Base-by-base conservation (phyloP, 2,888 invertebrate genomes). In the Saturnia japonica region DNA sequence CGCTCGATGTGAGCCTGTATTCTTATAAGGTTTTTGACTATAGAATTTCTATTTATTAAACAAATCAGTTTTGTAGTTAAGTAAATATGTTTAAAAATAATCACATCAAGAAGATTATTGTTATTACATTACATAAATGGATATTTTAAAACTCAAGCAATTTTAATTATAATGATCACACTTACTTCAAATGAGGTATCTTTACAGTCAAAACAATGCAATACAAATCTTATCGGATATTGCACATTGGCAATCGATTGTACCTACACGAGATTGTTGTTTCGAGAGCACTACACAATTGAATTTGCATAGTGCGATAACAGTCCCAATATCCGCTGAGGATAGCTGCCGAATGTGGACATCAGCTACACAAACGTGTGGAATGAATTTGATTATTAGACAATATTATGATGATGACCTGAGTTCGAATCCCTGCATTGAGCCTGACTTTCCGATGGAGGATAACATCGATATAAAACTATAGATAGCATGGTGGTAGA, bases 291-390 rank as follows among this genome's bases (percentile, higher is more conserved):
- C 76, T 81, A 80, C 72, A 79, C 86, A 83, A 86, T 89, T 85
- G 81, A 85, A 89, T 89, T 89, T 88, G 86, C 88, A 89, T 88
- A 86, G 73, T 72, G 75, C 82, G 82, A 85, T 87, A 85, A 80
- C 82, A 79, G 79, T 80, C 78, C 80, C 83, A 84, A 85, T 87
- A 85, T 80, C 82, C 82, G 78, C 74, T 71, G 76, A 76, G 81
- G 79, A 82, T 82, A 78, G 76, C 77, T 75, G 72, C 72, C 73
- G 66, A 73, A 76, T 80, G 76, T 78, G 72, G 76, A 74, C 74
- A 74, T 74, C 75, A 72, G 69, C 8, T 64, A 40, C n/a, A 64
- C 40, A 64, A 40, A 40, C 47, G 47, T 25, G 47, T 28, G 47
- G 0, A 9, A 16, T 4, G 47, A 47, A 68, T 22, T 51, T 45